Evolutionary conservation across 2,888 invertebrate species (phyloP).

Genomic region (Drosophila maculinotata): DNA sequence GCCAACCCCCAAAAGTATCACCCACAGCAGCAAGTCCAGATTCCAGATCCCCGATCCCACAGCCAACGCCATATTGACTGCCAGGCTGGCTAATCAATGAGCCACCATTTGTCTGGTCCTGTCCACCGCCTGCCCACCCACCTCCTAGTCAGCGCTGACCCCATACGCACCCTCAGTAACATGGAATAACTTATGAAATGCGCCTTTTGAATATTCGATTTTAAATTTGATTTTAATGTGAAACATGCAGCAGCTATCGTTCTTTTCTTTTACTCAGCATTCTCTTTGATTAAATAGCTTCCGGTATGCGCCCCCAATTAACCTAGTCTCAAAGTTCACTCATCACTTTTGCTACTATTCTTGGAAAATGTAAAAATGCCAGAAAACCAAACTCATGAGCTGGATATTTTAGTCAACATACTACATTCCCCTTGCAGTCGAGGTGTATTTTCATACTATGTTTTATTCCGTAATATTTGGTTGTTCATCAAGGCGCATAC

Average conservation of each 20-base stretch:
- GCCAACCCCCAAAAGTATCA: conserved; percentile 45
- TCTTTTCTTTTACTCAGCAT: not conserved
- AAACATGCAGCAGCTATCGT: not conserved
- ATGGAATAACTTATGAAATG: conserved; percentile 31
- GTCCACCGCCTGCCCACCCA: not conserved
- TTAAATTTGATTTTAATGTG: conserved; percentile 40
- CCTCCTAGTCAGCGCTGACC: not conserved
- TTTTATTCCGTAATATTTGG: too few species aligned
- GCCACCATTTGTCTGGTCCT: conserved; percentile 50
- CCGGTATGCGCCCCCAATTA: not conserved
- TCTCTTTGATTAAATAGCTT: not conserved
- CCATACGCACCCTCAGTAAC: not conserved
- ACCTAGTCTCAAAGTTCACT: not conserved
- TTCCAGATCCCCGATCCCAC: not conserved
- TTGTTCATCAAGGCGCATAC: too few species aligned
- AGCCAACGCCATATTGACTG: conserved; percentile 32
- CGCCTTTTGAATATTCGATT: conserved; percentile 19
- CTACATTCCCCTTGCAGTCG: too few species aligned
- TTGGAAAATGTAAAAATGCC: too few species aligned
- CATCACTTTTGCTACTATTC: not conserved
- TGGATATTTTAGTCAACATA: too few species aligned
- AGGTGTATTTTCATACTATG: too few species aligned
- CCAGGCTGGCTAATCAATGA: conserved; percentile 56
- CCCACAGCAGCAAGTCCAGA: conserved; percentile 5
- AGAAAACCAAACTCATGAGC: too few species aligned